Base-by-base conservation (phyloP, 1,140 invertebrate genomes). In the Heliconius himera region DNA sequence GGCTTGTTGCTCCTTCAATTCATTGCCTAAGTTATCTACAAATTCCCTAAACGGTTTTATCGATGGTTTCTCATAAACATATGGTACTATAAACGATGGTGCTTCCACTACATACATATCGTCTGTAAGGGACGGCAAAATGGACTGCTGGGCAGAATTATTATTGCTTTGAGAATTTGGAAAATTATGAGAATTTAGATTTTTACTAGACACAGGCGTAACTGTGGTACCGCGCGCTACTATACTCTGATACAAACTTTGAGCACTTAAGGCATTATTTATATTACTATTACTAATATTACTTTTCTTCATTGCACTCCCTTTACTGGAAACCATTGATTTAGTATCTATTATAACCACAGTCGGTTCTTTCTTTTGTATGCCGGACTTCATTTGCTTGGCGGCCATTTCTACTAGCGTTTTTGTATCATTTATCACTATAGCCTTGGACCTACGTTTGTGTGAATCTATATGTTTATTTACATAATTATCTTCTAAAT, bases 41-140 rank as follows among this genome's bases (percentile, higher is more conserved):
- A 97, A 97, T 82, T 97, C 96, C 89, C 97, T 97, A 71, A 98
- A 95, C 70, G 96, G 96, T 87, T 97, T 97, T 9, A 97, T 91
- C 1, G 97, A 97, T 6, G 97, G 97, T 91, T 98, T 98, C 93
- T 98, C 97, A 91, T 98, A 98, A n/a, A 98, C 97, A 91, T 98
- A 98, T 60, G 98, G 98, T 83, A 98, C 97, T 88, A 98, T 98
- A 88, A 98, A 98, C 18, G 97, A 98, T 5, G 98, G 98, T 33
- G 98, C 98, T 93, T 98, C 98, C 11, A 98, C 97, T 1, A 98
- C 97, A 93, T 97, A 98, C 97, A 98, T 98, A 85, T 98, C 97
- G 89, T 98, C 98, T 8, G 97, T 98, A 6, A 98, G 94, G 6
- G 97, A 96, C 1, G 97, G 97, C 80, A 98, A 90, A 74, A 97